These are phyloP conservation scores for Maniola hyperantus DNA, from an alignment of 2,888 invertebrate genomes.

Conservation along the genomic window DNA sequence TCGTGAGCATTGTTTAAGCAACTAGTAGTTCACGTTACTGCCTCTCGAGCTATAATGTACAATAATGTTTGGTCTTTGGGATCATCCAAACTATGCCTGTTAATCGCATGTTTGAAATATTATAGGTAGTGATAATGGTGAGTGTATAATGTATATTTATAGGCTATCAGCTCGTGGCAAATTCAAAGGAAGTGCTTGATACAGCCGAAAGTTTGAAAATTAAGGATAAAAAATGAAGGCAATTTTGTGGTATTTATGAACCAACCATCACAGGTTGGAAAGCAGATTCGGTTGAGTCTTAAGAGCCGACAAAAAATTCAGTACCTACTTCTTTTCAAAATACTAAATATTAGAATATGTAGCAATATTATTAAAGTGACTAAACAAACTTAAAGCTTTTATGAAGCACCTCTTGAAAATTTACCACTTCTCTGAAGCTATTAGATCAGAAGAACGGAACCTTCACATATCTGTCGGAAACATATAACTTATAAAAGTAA, in stretches of 20 bases:
- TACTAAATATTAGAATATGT: too few species aligned
- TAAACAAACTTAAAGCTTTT: not conserved
- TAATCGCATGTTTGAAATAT: conserved; percentile 19
- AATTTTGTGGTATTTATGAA: too few species aligned
- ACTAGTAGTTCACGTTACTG: conserved; percentile 8
- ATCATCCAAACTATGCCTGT: conserved; percentile 23
- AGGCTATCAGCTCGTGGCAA: not conserved
- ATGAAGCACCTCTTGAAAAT: not conserved
- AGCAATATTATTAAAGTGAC: too few species aligned
- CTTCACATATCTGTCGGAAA: conserved; percentile 41
- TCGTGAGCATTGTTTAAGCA: conserved; percentile 18
- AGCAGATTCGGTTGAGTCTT: too few species aligned
- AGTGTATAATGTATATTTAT: conserved; percentile 14
- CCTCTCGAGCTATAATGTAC: conserved; percentile 22
- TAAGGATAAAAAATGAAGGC: too few species aligned
- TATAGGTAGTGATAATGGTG: conserved; percentile 27
- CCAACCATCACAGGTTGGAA: too few species aligned
- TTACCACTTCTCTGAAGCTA: conserved; percentile 6
- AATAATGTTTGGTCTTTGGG: conserved; percentile 23
- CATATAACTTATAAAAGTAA: conserved; percentile 31
- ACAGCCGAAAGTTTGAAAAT: not conserved
- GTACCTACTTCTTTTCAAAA: too few species aligned
- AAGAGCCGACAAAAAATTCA: too few species aligned
- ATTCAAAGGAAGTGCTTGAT: not conserved
- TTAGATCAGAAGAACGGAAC: conserved; percentile 30